Percentiles rank a stretch among this genome's conserved stretches.
phyloP scores from a whole-genome alignment of 1,140 invertebrate genomes.

The Drosophila bipectinata region DNA sequence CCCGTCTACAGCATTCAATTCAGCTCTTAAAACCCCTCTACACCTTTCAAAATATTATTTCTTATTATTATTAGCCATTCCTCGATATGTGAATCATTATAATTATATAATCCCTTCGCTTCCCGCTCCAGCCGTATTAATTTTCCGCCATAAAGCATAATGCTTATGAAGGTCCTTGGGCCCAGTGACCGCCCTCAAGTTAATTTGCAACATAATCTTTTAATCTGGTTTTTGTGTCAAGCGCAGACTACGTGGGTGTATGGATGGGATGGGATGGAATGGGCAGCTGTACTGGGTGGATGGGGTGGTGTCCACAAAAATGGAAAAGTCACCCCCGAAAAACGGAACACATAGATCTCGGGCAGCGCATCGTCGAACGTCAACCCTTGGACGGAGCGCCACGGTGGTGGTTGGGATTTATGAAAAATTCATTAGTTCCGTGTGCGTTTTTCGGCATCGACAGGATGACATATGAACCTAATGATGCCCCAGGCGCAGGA shows the following conservation, averaged over 20 bases:
- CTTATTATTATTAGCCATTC: background rate
- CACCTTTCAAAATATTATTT: background rate
- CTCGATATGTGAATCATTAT: background rate
- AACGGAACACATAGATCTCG: background rate
- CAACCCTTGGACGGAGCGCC: constrained; percentile 31
- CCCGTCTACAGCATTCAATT: no score
- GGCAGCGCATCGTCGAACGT: constrained; percentile 11
- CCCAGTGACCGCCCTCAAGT: constrained; percentile 57
- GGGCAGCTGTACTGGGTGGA: background rate
- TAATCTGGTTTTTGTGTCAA: constrained; percentile 81
- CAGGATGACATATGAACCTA: constrained; percentile 71
- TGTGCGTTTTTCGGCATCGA: constrained; percentile 29
- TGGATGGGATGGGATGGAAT: background rate
- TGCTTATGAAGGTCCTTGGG: constrained; percentile 7
- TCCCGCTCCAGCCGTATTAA: constrained; percentile 10
- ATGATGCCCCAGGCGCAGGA: constrained; percentile 57
- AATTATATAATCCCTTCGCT: constrained; percentile 8
- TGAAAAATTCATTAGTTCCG: constrained; percentile 78
- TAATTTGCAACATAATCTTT: constrained; percentile 81
- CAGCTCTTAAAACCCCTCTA: background rate
- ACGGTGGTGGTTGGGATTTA: constrained; percentile 55
- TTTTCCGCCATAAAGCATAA: constrained; percentile 14
- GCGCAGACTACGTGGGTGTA: constrained; percentile 47
- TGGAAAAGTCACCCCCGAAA: constrained; percentile 40
- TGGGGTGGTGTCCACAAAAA: constrained; percentile 2